These are phyloP conservation scores for Tautogolabrus adspersus DNA, from an alignment of 2,113 vertebrate genomes.

Conservation along the genomic window DNA sequence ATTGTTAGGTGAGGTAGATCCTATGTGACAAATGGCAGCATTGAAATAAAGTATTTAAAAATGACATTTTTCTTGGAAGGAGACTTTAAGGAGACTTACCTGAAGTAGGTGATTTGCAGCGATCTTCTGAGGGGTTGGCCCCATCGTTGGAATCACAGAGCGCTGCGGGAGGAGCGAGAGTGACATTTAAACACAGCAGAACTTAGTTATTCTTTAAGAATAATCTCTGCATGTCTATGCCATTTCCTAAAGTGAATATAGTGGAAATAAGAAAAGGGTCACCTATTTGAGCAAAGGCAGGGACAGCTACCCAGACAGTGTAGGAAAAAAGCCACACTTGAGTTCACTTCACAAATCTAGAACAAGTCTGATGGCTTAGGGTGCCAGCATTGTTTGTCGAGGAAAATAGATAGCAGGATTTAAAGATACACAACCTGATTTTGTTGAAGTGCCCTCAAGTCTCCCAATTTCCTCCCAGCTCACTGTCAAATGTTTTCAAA, in stretches of 20 bases:
- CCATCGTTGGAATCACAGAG: conserved; percentile 92
- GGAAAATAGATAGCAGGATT: conserved; percentile 8
- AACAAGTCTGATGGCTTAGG: conserved; percentile 32
- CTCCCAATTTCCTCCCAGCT: conserved; percentile 4
- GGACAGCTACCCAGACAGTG: conserved; percentile 4
- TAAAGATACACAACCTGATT: conserved; percentile 30
- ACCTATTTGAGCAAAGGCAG: conserved; percentile 14
- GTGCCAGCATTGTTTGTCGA: conserved; percentile 18
- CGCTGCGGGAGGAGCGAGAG: conserved; percentile 79
- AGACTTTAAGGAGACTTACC: conserved; percentile 81
- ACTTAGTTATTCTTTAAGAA: neutral
- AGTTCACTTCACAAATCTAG: conserved; percentile 28
- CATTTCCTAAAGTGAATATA: conserved; percentile 6
- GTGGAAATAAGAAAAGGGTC: conserved; percentile 3
- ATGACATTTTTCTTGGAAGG: neutral
- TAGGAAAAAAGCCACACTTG: conserved; percentile 10
- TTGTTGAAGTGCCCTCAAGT: conserved; percentile 11
- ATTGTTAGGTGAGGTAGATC: conserved; percentile 92
- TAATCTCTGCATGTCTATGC: neutral
- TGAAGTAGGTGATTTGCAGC: conserved; percentile 97
- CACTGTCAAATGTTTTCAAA: conserved; percentile 2
- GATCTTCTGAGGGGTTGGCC: conserved; percentile 88
- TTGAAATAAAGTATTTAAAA: conserved; percentile 14
- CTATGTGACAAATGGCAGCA: conserved; percentile 78
- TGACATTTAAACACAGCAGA: conserved; percentile 20